Base-by-base conservation (phyloP, 2,113 vertebrate genomes). In the Polypterus senegalus region DNA sequence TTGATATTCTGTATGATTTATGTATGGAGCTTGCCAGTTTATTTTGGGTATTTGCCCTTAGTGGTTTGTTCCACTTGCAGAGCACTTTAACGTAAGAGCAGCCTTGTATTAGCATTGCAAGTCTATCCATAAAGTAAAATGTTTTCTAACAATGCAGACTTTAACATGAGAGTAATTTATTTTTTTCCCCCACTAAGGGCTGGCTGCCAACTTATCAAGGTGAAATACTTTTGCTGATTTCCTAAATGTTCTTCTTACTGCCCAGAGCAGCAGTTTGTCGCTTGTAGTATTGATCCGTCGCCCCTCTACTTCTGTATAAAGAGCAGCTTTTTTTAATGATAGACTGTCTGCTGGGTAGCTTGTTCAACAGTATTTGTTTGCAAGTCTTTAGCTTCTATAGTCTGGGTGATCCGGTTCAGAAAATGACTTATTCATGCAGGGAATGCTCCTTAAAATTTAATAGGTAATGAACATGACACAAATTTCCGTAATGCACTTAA, bases 391-490 rank as follows among this genome's bases (percentile, higher is more conserved):
- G 71, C 78, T 81, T 76, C 80, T 83, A 78, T 66, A 84, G 71
- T 72, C 65, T 76, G 58, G 71, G 58, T 73, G 70, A 27, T 27
- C 27, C 27, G 27, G 77, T 82, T 77, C 69, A 81, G 74, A 77
- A 79, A 84, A 77, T 83, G 78, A 85, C 87, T 84, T 87, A 86
- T 86, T 86, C 81, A 81, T 79, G 67, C 76, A 82, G 70, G 77
- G 71, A 83, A 81, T 82, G 70, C 81, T 84, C 66, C 81, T 84
- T 88, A 84, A 85, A 82, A 85, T 86, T 86, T 83, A 86, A 81
- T 80, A 87, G 84, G 83, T 88, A 86, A 89, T 85, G 79, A 87
- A 85, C 4, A 66, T 82, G 81, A 79, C 83, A 86, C 81, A 85
- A 83, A 86, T 86, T 82, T 84, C 75, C 75, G 80, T 77, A 81